These are phyloP conservation scores for Cerceris ruficornis DNA, from an alignment of 2,888 invertebrate species.

Conservation along the genomic window DNA sequence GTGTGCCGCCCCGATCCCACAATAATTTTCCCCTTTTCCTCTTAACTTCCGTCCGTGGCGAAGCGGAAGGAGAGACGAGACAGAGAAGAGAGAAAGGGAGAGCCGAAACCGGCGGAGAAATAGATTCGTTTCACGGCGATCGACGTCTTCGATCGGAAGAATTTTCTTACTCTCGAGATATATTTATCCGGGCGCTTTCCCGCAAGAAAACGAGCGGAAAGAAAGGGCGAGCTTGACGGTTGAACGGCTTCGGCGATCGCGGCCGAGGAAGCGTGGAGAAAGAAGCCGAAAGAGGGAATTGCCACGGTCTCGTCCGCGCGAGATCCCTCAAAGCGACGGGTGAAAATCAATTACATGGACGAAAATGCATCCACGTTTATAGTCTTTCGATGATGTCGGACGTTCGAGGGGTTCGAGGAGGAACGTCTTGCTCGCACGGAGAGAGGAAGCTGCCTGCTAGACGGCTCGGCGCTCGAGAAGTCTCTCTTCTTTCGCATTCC, in stretches of 20 bases:
- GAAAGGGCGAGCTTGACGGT: too few species aligned
- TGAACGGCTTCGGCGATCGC: too few species aligned
- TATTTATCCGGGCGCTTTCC: conserved; percentile 19
- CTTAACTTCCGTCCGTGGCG: background rate
- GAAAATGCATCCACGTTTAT: background rate
- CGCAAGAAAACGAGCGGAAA: conserved; percentile 27
- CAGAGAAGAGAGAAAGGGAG: background rate
- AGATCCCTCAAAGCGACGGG: background rate
- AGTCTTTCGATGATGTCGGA: background rate
- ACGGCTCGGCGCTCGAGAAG: background rate
- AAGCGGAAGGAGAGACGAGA: background rate
- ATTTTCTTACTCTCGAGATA: conserved; percentile 7
- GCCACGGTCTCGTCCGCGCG: too few species aligned
- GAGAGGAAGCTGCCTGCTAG: background rate
- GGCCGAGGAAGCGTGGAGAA: too few species aligned
- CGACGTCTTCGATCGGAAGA: conserved; percentile 1
- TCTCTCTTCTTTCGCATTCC: conserved; percentile 45
- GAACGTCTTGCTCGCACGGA: background rate
- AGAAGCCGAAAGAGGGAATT: too few species aligned
- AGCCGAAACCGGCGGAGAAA: background rate
- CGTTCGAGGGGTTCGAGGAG: background rate
- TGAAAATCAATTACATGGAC: conserved; percentile 25
- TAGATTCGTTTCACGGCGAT: background rate
- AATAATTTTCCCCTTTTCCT: background rate
- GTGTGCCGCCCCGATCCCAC: too few species aligned